Base-by-base conservation (phyloP, 2,888 invertebrate genomes). In the Drosophila limbata region DNA sequence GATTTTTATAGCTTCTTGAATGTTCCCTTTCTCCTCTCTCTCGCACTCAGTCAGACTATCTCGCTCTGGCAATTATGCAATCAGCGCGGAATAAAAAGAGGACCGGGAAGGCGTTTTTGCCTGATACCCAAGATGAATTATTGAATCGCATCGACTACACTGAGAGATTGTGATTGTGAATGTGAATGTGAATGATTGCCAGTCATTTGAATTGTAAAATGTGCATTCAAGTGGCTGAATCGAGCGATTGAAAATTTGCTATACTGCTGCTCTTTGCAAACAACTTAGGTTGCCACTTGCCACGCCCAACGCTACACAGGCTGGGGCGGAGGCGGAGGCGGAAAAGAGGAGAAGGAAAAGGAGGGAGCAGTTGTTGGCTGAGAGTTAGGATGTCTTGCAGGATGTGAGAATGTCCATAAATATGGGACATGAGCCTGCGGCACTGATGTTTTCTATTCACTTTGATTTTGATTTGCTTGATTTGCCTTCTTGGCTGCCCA, bases 401-500 rank as follows among this genome's bases (percentile, higher is more conserved):
- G 37, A 44, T 51, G 45, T 53, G 45, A 61, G 57, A n/a, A 47
- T 77, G 72, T 72, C 50, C 76, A 69, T 73, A 62, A 76, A 78
- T 59, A 61, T 65, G 63, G 48, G 73, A 62, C 39, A 72, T 61
- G 73, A 72, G 77, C 75, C 75, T 77, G 77, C 52, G 60, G 77
- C 75, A 42, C 50, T 68, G 67, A 73, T 69, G 66, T 67, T 73
- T 68, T 69, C 67, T 79, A 56, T 77, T 80, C 69, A 39, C 69
- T 80, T 83, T 83, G 80, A 85, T 85, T 81, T 83, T 69, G 73
- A 69, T 82, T 73, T 78, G 87, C 69, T 78, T 84, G 82, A 87
- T 79, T 83, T 84, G 79, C 31, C 69, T 77, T 77, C 67, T 77
- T 75, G 72, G 56, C 67, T 60, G 64, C 35, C 64, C 59, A 11